Percentiles rank a stretch among this genome's conserved stretches.
These are phyloP conservation scores for Alcedo quadribrachys DNA, from an alignment of 2,797 vertebrate species.

Conservation along the genomic window DNA sequence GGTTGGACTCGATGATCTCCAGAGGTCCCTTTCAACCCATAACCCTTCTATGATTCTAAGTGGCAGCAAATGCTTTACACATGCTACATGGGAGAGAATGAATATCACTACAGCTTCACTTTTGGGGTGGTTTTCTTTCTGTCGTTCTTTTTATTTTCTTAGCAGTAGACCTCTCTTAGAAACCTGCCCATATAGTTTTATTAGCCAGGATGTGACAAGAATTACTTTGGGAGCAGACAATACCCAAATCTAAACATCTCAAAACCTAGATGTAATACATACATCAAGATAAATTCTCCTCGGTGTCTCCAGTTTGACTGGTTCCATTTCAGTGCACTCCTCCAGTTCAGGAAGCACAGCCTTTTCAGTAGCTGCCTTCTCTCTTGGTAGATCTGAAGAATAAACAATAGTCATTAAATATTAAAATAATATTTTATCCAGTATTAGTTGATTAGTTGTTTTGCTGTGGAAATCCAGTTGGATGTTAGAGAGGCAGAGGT, in stretches of 20 bases:
- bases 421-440: not conserved
- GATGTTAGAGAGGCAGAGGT: not conserved
- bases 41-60: too few relatives aligned
- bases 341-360: constrained; percentile 65
- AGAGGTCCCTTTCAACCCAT: too few relatives aligned
- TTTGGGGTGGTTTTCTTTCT: not conserved
- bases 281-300: constrained; percentile 77
- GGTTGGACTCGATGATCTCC: too few relatives aligned
- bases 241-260: not conserved
- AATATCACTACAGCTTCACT: not conserved
- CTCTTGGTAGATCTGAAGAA: not conserved
- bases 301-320: constrained; percentile 38
- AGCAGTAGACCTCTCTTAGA: not conserved
- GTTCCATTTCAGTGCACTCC: constrained; percentile 72
- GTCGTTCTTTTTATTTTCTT: not conserved
- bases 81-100: not conserved
- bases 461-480: not conserved
- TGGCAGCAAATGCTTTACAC: not conserved
- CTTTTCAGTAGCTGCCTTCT: constrained; percentile 15
- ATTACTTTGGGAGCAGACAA: not conserved
- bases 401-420: not conserved
- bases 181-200: not conserved
- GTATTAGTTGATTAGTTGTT: not conserved
- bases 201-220: not conserved
- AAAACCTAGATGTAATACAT: constrained; percentile 27